Conservation (phyloP, 1,140 invertebrate genomes). For the Agraylea sexmaculata region DNA sequence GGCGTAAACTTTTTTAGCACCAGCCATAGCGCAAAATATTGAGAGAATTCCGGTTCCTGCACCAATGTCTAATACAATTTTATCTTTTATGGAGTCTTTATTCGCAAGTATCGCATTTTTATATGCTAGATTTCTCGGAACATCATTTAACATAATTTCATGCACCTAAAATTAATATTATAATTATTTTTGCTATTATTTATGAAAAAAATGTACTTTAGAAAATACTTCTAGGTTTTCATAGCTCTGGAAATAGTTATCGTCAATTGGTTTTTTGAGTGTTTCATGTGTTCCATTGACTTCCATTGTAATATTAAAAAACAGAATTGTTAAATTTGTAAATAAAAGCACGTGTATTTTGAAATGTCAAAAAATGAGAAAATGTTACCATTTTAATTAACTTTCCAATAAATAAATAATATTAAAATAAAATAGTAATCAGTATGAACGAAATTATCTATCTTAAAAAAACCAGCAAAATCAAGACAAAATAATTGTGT, state of each 20-base stretch:
- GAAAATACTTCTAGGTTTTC: conserved; percentile 21
- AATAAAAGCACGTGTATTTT: no score
- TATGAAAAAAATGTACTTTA: background rate
- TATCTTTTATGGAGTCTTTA: conserved; percentile 48
- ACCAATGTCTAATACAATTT: conserved; percentile 87
- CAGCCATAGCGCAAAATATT: conserved; percentile 90
- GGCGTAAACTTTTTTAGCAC: conserved; percentile 84
- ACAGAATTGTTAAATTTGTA: no score
- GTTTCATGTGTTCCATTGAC: no score
- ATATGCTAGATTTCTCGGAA: conserved; percentile 70
- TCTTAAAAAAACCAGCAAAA: no score
- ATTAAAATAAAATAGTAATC: no score
- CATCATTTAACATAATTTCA: conserved; percentile 67
- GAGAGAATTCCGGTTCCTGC: conserved; percentile 95
- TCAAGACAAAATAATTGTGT: no score
- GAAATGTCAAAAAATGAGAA: no score
- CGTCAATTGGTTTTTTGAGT: no score
- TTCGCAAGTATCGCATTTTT: conserved; percentile 73
- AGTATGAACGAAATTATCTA: no score
- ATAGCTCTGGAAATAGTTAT: conserved; percentile 25
- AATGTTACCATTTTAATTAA: no score
- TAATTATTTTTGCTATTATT: conserved; percentile 2
- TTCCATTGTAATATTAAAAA: background rate
- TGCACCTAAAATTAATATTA: conserved; percentile 48
- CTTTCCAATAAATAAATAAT: no score